These are phyloP conservation scores for Papilio polyxenes DNA, from an alignment of 1,140 invertebrate species.

Conservation along the genomic window DNA sequence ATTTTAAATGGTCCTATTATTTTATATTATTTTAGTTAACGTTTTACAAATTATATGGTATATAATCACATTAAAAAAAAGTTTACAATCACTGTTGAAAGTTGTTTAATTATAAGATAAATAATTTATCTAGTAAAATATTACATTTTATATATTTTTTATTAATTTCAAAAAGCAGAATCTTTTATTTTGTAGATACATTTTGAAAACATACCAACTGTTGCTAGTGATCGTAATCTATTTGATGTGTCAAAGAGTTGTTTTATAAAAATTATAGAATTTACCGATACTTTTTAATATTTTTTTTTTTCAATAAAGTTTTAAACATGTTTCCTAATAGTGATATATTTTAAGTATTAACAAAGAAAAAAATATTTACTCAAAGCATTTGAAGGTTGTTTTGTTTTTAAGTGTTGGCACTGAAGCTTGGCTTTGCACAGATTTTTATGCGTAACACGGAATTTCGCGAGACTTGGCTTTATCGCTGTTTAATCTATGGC, in stretches of 20 bases:
- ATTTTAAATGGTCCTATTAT: too few species aligned
- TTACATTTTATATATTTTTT: too few species aligned
- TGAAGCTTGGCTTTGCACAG: conserved; percentile 8
- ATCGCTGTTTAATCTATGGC: conserved; percentile 24
- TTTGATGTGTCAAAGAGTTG: too few species aligned
- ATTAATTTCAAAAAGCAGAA: too few species aligned
- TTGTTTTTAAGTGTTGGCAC: conserved; percentile 7
- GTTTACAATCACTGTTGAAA: too few species aligned
- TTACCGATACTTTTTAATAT: not conserved
- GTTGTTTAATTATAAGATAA: too few species aligned
- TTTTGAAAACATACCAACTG: too few species aligned
- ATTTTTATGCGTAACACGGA: not conserved
- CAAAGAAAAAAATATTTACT: not conserved
- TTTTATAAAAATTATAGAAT: not conserved
- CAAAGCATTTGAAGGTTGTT: not conserved
- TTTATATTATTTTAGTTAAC: not conserved
- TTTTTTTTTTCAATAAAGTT: not conserved
- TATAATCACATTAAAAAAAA: too few species aligned
- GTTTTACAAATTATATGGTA: not conserved
- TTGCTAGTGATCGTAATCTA: too few species aligned
- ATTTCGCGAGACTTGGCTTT: not conserved
- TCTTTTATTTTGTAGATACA: too few species aligned
- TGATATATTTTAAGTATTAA: not conserved
- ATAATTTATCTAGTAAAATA: too few species aligned
- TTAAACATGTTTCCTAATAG: not conserved